These are phyloP conservation scores for Congeria kusceri DNA, from an alignment of 2,888 invertebrate genomes.

Conservation along the genomic window DNA sequence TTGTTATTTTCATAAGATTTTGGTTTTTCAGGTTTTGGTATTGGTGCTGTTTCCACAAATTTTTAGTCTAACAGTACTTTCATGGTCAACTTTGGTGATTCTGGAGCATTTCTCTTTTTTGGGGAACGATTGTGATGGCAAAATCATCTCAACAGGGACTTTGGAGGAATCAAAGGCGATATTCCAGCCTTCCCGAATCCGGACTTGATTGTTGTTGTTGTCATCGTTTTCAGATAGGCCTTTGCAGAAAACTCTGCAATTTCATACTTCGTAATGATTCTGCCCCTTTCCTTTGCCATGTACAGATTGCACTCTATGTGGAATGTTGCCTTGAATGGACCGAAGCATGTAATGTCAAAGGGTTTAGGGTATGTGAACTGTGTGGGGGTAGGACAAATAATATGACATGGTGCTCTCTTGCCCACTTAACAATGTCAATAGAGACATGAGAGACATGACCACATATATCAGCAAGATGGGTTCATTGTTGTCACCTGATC, in stretches of 20 bases:
- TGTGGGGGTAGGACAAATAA: no score
- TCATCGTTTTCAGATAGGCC: constrained; percentile 10
- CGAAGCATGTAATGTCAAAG: no score
- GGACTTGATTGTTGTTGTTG: constrained; percentile 19
- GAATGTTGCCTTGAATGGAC: constrained; percentile 30
- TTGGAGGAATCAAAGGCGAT: constrained; percentile 23
- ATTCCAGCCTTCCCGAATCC: constrained; percentile 29
- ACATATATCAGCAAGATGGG: constrained; percentile 13
- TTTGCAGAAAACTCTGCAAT: constrained; percentile 10
- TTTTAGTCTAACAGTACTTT: no score
- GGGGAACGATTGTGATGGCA: no score
- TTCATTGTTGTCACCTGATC: constrained; percentile 16
- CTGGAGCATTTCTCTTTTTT: no score
- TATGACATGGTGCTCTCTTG: constrained; percentile 4
- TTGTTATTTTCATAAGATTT: no score
- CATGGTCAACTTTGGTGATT: no score
- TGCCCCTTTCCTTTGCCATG: not conserved
- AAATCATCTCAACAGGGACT: not conserved
- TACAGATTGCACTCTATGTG: constrained; percentile 20
- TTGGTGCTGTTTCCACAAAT: no score
- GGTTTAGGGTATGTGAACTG: no score
- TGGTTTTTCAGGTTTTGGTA: no score
- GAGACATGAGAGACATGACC: constrained; percentile 14
- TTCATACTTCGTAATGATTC: constrained; percentile 16
- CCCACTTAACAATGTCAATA: constrained; percentile 16